These are phyloP conservation scores for Trididemnum miniatum DNA, from an alignment of 23 tunicate species.

Conservation along the genomic window DNA sequence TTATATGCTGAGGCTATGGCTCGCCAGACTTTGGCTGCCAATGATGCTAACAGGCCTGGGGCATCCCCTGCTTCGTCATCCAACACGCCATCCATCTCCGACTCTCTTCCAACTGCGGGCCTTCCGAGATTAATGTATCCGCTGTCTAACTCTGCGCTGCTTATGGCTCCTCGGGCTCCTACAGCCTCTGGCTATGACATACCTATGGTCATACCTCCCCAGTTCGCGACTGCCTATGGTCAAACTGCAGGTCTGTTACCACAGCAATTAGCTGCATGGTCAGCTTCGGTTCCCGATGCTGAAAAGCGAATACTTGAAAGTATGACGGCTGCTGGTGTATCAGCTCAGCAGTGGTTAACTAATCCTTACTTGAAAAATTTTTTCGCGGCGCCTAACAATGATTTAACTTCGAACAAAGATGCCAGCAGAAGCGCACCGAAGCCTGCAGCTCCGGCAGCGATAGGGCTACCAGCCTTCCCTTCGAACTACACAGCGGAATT, in stretches of 20 bases:
- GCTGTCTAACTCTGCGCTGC: conserved; percentile 31
- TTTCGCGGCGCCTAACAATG: background rate
- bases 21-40: conserved; percentile 28
- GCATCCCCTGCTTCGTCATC: conserved; percentile 47
- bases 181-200: conserved; percentile 32
- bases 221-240: conserved; percentile 51
- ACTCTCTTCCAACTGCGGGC: conserved; percentile 1
- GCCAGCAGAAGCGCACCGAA: conserved; percentile 8
- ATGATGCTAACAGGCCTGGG: background rate
- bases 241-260: conserved; percentile 26
- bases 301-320: conserved; percentile 44
- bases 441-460: conserved; percentile 1
- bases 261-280: conserved; percentile 19
- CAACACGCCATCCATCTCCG: conserved; percentile 18
- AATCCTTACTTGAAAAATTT: conserved; percentile 43
- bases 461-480: conserved; percentile 1
- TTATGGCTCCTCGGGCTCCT: conserved; percentile 25
- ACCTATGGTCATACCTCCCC: conserved; percentile 54
- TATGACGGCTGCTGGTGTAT: conserved; percentile 2
- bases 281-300: conserved; percentile 18
- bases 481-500: conserved; percentile 28
- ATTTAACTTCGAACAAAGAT: conserved; percentile 8
- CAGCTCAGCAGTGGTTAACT: conserved; percentile 23
- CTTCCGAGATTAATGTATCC: conserved; percentile 47
- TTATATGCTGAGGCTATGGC: conserved; percentile 45